Evolutionary conservation across 2,888 invertebrate genomes (phyloP).

Genomic region (Hirudinaria manillensis): DNA sequence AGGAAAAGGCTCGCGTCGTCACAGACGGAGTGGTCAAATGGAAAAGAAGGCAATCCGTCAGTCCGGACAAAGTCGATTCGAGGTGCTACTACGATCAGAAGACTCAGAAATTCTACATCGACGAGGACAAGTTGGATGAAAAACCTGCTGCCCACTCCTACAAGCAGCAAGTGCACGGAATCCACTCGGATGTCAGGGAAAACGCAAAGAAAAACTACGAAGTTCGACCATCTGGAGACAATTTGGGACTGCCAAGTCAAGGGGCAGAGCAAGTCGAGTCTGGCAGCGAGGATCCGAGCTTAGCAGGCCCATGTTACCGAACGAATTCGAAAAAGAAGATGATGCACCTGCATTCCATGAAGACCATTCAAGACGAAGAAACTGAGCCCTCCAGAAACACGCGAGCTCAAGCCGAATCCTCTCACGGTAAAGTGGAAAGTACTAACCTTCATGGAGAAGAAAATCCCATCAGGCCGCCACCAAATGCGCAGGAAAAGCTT

Average conservation of each 20-base stretch:
- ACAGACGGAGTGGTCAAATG: slow-evolving; percentile 29
- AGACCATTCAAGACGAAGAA: slow-evolving; percentile 20
- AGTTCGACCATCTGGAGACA: background rate
- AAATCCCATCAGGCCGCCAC: no score
- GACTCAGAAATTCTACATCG: background rate
- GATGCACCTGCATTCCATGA: slow-evolving; percentile 29
- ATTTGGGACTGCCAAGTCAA: background rate
- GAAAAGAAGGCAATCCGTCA: slow-evolving; percentile 25
- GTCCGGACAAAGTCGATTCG: slow-evolving; percentile 24
- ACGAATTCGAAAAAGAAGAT: slow-evolving; percentile 28
- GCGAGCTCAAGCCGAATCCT: background rate
- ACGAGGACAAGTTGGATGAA: background rate
- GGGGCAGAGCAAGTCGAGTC: background rate
- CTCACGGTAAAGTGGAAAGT: no score
- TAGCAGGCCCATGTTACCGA: background rate
- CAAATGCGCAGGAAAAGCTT: no score
- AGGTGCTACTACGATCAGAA: slow-evolving; percentile 4
- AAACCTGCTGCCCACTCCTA: background rate
- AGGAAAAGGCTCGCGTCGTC: background rate
- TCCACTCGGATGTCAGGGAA: slow-evolving; percentile 1
- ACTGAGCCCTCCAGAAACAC: background rate
- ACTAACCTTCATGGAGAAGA: no score
- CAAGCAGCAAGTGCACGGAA: background rate
- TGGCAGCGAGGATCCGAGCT: background rate
- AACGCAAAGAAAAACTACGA: background rate